These are phyloP conservation scores for Astreopora myriophthalma DNA, from an alignment of 64 coral and sea anemone species.

Conservation along the genomic window DNA sequence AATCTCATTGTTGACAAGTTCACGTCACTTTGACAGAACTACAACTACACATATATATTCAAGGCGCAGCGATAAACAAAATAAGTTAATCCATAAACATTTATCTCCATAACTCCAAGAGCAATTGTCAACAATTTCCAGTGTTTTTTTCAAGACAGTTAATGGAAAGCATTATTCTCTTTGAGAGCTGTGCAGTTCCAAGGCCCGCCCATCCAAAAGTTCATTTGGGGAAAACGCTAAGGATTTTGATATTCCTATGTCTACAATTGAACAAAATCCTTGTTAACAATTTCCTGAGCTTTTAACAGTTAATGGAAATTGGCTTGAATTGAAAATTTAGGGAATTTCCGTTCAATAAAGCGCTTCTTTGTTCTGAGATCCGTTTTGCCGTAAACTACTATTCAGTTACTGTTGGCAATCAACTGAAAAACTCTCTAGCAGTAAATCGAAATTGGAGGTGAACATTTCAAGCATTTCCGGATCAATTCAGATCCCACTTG, in stretches of 20 bases:
- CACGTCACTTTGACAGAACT: too few species aligned
- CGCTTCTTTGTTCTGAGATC: not conserved
- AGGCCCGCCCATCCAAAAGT: too few species aligned
- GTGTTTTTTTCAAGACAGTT: too few species aligned
- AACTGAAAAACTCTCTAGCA: too few species aligned
- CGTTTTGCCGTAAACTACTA: not conserved
- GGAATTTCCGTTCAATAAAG: not conserved
- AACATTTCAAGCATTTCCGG: not conserved
- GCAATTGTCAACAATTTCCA: not conserved
- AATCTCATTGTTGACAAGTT: too few species aligned
- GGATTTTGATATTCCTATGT: too few species aligned
- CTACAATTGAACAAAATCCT: not conserved
- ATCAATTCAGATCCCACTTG: not conserved
- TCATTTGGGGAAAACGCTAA: too few species aligned
- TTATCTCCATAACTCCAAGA: not conserved
- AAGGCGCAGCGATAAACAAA: too few species aligned
- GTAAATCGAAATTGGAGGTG: not conserved
- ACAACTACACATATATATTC: too few species aligned
- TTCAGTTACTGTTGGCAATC: not conserved
- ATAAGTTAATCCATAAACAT: not conserved
- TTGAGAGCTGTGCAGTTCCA: too few species aligned
- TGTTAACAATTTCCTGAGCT: not conserved
- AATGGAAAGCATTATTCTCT: too few species aligned
- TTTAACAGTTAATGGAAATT: not conserved
- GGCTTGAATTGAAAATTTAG: not conserved